These are phyloP conservation scores for Semnornis frantzii DNA, from an alignment of 2,113 vertebrate species.

Conservation along the genomic window DNA sequence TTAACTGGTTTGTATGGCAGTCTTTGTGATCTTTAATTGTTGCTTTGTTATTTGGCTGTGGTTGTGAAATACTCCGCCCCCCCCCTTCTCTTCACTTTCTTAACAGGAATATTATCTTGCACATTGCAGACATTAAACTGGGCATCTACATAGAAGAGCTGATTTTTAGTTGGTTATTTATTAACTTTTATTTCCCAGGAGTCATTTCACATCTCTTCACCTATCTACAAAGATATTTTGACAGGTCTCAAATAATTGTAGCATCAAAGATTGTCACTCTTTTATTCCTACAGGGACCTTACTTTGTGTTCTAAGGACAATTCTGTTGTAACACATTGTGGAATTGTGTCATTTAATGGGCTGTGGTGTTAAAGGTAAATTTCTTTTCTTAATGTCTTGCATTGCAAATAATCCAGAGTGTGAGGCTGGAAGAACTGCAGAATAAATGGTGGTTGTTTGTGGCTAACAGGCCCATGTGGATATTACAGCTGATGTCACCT, in stretches of 20 bases:
- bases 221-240: not conserved
- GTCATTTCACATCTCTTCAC: not conserved
- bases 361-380: not conserved
- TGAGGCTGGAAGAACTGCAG: not conserved
- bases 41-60: not conserved
- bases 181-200: not conserved
- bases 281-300: not conserved
- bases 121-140: not conserved
- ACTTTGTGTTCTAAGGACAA: constrained; percentile 17
- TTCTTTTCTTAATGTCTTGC: not conserved
- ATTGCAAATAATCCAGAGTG: not conserved
- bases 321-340: constrained; percentile 5
- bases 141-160: not conserved
- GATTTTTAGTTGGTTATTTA: not conserved
- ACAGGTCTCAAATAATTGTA: not conserved
- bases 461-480: fast-evolving
- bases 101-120: not conserved
- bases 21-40: constrained; percentile 7
- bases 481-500: not conserved
- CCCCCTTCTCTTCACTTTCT: not conserved
- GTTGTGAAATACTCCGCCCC: not conserved
- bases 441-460: not conserved
- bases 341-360: not conserved
- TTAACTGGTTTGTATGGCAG: not conserved
- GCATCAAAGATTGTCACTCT: not conserved